Conservation (phyloP, 1,140 invertebrate genomes). For the Dendrolimus kikuchii region DNA sequence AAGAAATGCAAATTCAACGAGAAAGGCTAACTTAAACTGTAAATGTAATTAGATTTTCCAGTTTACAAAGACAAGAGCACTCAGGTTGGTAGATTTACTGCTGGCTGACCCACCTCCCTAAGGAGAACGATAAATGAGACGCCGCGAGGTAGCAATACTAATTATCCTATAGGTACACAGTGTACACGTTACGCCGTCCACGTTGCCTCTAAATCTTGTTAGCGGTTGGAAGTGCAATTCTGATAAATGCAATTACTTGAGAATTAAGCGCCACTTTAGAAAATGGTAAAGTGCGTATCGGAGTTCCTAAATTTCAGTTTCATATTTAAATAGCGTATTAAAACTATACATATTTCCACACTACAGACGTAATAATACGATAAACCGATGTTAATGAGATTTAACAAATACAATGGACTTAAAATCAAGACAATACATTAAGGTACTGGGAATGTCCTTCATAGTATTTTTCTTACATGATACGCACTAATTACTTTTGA, state of each 20-base stretch:
- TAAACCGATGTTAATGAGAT: too few species aligned
- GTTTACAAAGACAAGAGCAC: conserved; percentile 64
- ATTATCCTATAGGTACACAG: conserved; percentile 64
- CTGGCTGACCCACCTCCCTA: conserved; percentile 60
- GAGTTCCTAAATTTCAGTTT: too few species aligned
- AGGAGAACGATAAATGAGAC: conserved; percentile 64
- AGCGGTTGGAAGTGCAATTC: conserved; percentile 40
- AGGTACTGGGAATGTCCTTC: too few species aligned
- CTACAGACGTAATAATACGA: too few species aligned
- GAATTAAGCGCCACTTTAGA: too few species aligned
- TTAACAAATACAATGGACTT: too few species aligned
- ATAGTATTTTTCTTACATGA: too few species aligned
- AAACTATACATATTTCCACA: too few species aligned
- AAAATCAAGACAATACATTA: too few species aligned
- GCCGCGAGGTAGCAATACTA: conserved; percentile 65
- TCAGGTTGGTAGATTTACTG: conserved; percentile 65
- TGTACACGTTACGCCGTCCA: conserved; percentile 41
- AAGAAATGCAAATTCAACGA: conserved; percentile 58
- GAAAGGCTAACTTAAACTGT: conserved; percentile 60
- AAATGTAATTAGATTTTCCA: conserved; percentile 71
- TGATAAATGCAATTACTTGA: conserved; percentile 33
- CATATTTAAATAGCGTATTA: too few species aligned
- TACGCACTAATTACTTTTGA: too few species aligned
- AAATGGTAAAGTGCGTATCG: too few species aligned
- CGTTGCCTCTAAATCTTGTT: conserved; percentile 54